Conservation (phyloP, 1,140 invertebrate species). For the Lepidurus packardi region DNA sequence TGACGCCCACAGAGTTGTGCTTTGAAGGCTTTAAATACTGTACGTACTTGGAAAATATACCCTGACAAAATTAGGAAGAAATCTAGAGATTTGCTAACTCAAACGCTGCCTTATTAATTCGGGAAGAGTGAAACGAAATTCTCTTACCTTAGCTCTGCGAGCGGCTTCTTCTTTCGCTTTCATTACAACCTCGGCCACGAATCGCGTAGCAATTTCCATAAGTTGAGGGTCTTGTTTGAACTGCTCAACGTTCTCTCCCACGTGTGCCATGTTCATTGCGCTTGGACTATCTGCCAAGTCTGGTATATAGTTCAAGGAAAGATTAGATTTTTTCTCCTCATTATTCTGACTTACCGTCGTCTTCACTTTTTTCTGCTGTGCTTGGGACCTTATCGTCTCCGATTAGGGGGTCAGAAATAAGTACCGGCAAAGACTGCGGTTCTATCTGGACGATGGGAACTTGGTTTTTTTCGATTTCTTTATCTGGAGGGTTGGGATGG, state of each 20-base stretch:
- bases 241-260: neutral
- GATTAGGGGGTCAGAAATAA: neutral
- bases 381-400: neutral
- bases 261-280: too few relatives aligned
- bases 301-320: too few relatives aligned
- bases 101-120: neutral
- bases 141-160: constrained; percentile 34
- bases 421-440: neutral
- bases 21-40: too few relatives aligned
- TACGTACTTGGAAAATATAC: too few relatives aligned
- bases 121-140: neutral
- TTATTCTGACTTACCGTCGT: neutral
- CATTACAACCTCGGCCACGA: constrained; percentile 43
- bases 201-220: constrained; percentile 40
- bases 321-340: too few relatives aligned
- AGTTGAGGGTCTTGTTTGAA: constrained; percentile 39
- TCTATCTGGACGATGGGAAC: too few relatives aligned
- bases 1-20: too few relatives aligned
- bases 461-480: too few relatives aligned
- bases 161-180: constrained; percentile 41
- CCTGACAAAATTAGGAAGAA: too few relatives aligned
- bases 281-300: too few relatives aligned
- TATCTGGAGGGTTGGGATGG: too few relatives aligned
- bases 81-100: too few relatives aligned
- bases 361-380: neutral